Conservation (phyloP, 2,113 vertebrate species). For the Brachypodius melanocephalos region DNA sequence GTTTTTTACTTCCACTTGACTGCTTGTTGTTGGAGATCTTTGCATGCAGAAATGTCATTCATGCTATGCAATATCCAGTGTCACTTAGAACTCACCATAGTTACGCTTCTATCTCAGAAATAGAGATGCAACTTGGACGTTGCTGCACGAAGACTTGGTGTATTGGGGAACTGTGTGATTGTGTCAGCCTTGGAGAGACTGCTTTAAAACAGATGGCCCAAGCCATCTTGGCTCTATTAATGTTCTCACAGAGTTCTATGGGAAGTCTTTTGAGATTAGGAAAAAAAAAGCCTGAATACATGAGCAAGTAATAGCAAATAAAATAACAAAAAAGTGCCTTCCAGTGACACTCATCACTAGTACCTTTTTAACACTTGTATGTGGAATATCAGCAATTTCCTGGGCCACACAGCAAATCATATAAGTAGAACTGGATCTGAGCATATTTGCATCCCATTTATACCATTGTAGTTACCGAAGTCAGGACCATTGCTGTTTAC, state of each 20-base stretch:
- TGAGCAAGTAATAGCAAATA: background rate
- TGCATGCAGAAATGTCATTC: background rate
- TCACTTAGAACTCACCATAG: background rate
- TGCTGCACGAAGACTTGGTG: background rate
- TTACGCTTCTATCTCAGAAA: background rate
- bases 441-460: background rate
- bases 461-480: background rate
- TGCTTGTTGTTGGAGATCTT: background rate
- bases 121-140: background rate
- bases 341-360: background rate
- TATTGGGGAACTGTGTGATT: background rate
- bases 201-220: background rate
- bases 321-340: background rate
- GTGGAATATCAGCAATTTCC: slow-evolving; percentile 11
- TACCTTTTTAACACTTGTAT: background rate
- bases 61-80: background rate
- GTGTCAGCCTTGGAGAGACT: background rate
- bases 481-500: background rate
- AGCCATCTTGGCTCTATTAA: background rate
- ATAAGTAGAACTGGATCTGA: background rate
- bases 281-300: background rate
- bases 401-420: background rate
- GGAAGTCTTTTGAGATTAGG: background rate
- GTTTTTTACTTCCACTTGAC: background rate
- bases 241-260: background rate